A percentile compares a stretch with the other conserved stretches of the same genome.
Evolutionary conservation across 2,888 invertebrate genomes (phyloP).

Genomic region (Neoscelio sp.): DNA sequence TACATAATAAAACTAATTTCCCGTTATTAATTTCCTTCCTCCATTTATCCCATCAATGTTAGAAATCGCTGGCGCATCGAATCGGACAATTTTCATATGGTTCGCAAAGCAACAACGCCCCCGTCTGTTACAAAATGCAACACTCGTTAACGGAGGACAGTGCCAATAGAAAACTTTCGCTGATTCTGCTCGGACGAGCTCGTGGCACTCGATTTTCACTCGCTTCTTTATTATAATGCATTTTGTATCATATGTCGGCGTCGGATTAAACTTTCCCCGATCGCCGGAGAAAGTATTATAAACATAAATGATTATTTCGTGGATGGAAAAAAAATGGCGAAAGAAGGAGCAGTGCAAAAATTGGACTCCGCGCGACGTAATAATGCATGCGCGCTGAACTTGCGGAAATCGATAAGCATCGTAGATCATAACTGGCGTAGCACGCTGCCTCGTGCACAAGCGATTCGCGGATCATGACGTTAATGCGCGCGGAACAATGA

Average conservation of each 20-base stretch:
- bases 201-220: constrained; percentile 69
- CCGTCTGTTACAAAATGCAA: constrained; percentile 61
- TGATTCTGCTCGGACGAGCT: constrained; percentile 66
- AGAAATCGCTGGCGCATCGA: constrained; percentile 9
- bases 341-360: constrained; percentile 29
- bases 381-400: constrained; percentile 42
- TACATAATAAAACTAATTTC: background rate
- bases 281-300: constrained; percentile 68
- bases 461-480: constrained; percentile 7
- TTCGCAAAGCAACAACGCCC: constrained; percentile 37
- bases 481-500: constrained; percentile 26
- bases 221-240: constrained; percentile 69
- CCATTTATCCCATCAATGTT: background rate
- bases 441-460: constrained; percentile 1
- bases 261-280: constrained; percentile 70
- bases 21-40: background rate
- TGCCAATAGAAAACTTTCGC: constrained; percentile 70
- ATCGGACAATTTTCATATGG: constrained; percentile 17
- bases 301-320: constrained; percentile 65
- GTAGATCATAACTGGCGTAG: constrained; percentile 39
- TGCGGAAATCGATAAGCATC: constrained; percentile 60
- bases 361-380: constrained; percentile 28
- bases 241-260: constrained; percentile 68
- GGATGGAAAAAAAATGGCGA: constrained; percentile 31
- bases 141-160: constrained; percentile 61